A percentile compares a stretch with the other conserved stretches of the same genome.
These are phyloP conservation scores for Macrosiphum euphorbiae DNA, from an alignment of 2,888 invertebrate genomes.

Conservation along the genomic window DNA sequence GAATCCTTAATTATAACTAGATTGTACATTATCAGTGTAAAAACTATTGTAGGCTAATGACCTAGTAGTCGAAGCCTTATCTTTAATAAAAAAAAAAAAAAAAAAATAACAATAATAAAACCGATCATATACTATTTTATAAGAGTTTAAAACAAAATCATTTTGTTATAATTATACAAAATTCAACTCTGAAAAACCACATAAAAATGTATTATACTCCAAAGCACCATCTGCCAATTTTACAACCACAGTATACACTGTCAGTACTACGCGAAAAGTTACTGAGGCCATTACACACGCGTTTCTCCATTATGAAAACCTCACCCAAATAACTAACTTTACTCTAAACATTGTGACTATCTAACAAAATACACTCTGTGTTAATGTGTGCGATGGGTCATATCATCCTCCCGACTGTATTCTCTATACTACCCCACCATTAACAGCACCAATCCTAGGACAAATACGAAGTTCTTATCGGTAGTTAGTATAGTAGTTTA, in stretches of 20 bases:
- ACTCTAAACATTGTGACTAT: neutral
- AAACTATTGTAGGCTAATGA: too few relatives aligned
- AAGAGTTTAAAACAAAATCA: neutral
- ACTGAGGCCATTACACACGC: neutral
- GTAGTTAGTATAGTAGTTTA: neutral
- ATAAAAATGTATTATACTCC: neutral
- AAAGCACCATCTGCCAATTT: neutral
- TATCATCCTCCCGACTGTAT: too few relatives aligned
- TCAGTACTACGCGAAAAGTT: neutral
- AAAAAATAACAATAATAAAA: neutral
- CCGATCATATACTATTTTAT: neutral
- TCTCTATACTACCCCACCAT: neutral
- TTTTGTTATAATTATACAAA: neutral
- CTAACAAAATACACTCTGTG: neutral
- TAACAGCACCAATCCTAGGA: neutral
- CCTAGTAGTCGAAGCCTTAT: too few relatives aligned
- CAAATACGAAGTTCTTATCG: neutral
- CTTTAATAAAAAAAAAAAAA: too few relatives aligned
- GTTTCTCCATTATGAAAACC: neutral
- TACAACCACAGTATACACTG: neutral
- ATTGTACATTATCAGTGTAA: too few relatives aligned
- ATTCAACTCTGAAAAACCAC: neutral
- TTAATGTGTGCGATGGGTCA: neutral
- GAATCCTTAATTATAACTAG: too few relatives aligned
- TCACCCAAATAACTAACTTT: neutral